These are phyloP conservation scores for Aselliscus stoliczkanus DNA, from an alignment of 2,797 vertebrate species.

Conservation along the genomic window DNA sequence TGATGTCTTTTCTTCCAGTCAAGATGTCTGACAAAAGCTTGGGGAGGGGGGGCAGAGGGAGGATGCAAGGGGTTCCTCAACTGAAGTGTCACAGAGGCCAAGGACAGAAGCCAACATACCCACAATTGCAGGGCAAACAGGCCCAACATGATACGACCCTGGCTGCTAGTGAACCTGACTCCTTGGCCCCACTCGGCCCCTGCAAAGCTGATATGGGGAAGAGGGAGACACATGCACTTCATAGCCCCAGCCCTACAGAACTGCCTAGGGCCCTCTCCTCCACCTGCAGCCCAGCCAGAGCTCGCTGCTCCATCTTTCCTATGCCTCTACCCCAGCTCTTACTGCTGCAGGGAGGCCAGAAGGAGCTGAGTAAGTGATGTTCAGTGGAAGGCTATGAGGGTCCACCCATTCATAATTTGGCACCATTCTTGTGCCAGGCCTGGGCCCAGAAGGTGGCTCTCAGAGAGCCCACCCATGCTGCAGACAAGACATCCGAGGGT, in stretches of 20 bases:
- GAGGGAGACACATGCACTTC: not conserved
- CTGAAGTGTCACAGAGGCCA: slow-evolving; percentile 61
- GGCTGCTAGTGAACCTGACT: slow-evolving; percentile 12
- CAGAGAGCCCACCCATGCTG: not conserved
- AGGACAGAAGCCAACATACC: slow-evolving; percentile 41
- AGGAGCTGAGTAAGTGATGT: not conserved
- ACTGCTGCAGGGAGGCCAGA: not conserved
- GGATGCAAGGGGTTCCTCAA: not conserved
- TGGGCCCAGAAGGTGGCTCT: not conserved
- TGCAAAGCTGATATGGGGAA: not conserved
- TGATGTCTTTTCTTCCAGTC: slow-evolving; percentile 39
- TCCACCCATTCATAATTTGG: not conserved
- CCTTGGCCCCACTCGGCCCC: not conserved
- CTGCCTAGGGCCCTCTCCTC: not conserved
- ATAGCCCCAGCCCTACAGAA: not conserved
- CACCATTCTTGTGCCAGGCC: not conserved
- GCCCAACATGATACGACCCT: slow-evolving; percentile 27
- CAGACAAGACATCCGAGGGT: not conserved
- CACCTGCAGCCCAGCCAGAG: not conserved
- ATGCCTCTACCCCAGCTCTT: not conserved
- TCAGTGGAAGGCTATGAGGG: not conserved
- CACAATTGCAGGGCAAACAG: slow-evolving; percentile 29
- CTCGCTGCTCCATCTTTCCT: not conserved
- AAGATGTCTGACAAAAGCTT: slow-evolving; percentile 59
- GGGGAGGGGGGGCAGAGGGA: not conserved